Conservation (phyloP, 53 echinoderm and acorn worm genomes). For the Apostichopus leukothele region DNA sequence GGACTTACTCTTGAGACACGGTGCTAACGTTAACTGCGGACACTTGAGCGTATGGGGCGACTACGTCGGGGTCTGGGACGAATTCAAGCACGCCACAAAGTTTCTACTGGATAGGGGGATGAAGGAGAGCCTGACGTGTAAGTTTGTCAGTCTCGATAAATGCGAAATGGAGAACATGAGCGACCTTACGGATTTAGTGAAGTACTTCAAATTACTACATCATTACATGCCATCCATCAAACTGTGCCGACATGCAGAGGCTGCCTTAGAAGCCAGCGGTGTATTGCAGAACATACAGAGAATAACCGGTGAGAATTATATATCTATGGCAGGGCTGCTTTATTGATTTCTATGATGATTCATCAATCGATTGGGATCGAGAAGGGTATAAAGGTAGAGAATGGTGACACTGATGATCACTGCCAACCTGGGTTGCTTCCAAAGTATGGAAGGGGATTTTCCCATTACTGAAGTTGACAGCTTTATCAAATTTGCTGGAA, state of each 20-base stretch:
- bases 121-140: slow-evolving; percentile 48
- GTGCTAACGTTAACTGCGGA: slow-evolving; percentile 49
- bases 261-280: slow-evolving; percentile 11
- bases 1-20: slow-evolving; percentile 47
- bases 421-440: no score
- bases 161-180: background rate
- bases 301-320: background rate
- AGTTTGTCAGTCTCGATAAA: background rate
- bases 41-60: slow-evolving; percentile 46
- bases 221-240: slow-evolving; percentile 33
- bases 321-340: no score
- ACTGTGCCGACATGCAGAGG: slow-evolving; percentile 15
- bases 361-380: no score
- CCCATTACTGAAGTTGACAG: no score
- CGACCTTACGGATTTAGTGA: background rate
- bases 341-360: no score
- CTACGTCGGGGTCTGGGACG: background rate
- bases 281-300: slow-evolving; percentile 3
- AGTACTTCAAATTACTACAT: slow-evolving; percentile 31
- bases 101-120: slow-evolving; percentile 44
- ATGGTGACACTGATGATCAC: no score
- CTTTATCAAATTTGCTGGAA: no score
- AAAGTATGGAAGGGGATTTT: no score
- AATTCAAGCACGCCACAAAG: slow-evolving; percentile 19
- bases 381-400: no score